Percentiles rank a stretch among this genome's conserved stretches.
phyloP scores from a whole-genome alignment of 2,797 vertebrate species.

The Myotis myotis region DNA sequence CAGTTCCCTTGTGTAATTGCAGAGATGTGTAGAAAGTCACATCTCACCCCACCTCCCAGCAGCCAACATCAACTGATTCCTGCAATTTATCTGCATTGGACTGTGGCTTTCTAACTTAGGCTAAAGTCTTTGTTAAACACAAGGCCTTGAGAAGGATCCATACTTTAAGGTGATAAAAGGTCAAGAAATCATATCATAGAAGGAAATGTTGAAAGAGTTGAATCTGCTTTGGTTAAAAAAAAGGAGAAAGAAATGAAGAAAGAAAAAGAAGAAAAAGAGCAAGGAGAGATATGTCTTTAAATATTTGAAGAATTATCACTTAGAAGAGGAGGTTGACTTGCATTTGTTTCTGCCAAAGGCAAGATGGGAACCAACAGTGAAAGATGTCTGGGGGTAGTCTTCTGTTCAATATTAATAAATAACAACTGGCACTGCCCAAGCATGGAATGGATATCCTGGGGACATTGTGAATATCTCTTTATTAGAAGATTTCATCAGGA shows the following conservation, averaged over 20 bases:
- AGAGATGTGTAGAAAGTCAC: neutral
- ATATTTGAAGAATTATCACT: neutral
- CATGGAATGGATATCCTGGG: neutral
- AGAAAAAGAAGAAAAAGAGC: no score
- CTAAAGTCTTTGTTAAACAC: neutral
- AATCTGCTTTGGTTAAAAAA: neutral
- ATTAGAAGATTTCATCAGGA: neutral
- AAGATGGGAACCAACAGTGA: neutral
- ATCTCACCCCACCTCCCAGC: neutral
- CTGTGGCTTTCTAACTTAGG: neutral
- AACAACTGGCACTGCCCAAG: neutral
- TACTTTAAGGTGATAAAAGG: neutral
- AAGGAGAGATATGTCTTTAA: neutral
- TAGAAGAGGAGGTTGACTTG: neutral
- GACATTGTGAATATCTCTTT: neutral
- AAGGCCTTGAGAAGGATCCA: neutral
- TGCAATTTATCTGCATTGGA: neutral
- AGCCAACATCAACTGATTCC: neutral
- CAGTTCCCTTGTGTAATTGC: no score
- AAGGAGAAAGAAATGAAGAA: neutral
- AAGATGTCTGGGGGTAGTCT: neutral
- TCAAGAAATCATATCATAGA: neutral
- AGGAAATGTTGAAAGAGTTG: neutral
- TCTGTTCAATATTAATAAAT: neutral
- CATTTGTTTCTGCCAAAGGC: slow-evolving; percentile 17